A percentile compares a stretch with the other conserved stretches of the same genome.
Evolutionary conservation across 2,888 invertebrate genomes (phyloP).

Genomic region (Patella depressa): DNA sequence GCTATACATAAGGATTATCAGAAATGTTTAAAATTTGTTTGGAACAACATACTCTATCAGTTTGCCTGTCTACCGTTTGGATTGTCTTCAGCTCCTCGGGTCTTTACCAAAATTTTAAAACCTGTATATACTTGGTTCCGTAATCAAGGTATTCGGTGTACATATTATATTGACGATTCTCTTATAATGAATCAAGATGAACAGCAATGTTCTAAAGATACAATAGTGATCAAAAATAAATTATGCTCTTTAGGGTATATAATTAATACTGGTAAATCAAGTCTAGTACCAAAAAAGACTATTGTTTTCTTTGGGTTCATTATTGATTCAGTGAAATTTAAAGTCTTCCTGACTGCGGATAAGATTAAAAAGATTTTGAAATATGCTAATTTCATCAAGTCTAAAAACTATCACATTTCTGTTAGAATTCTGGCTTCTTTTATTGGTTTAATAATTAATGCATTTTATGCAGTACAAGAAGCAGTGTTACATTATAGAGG

Average conservation of each 20-base stretch:
- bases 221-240: constrained; percentile 5
- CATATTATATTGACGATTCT: neutral
- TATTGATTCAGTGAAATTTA: neutral
- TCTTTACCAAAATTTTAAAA: neutral
- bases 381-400: neutral
- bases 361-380: neutral
- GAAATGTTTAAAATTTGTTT: constrained; percentile 25
- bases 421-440: constrained; percentile 14
- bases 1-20: constrained; percentile 16
- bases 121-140: neutral
- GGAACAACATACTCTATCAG: constrained; percentile 17
- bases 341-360: neutral
- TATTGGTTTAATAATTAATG: constrained; percentile 17
- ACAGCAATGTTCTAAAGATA: neutral
- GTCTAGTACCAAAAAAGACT: neutral
- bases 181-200: neutral
- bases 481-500: neutral
- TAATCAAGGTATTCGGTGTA: constrained; percentile 15
- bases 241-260: constrained; percentile 11
- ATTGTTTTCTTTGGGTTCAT: neutral
- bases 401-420: neutral
- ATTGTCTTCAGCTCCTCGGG: neutral
- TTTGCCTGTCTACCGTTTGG: constrained; percentile 15
- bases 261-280: neutral
- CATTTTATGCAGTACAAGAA: constrained; percentile 19